Evolutionary conservation across 2,797 vertebrate genomes (phyloP), one percentile per base, ranked within the genome.

Genomic region (Aulostomus chinensis): DNA sequence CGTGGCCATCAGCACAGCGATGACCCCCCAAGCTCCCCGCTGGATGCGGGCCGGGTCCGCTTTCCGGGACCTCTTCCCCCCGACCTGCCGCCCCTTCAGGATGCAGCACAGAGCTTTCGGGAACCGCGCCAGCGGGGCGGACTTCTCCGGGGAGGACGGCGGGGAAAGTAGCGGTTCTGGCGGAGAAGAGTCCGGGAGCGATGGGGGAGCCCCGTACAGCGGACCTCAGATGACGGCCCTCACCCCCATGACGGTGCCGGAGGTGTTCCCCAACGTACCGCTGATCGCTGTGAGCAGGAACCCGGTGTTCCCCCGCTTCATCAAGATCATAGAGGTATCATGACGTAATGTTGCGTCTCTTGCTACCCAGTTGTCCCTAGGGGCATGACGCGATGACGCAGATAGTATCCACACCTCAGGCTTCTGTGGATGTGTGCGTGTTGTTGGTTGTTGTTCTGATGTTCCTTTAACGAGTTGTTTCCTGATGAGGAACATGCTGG

Each of bases 321-420:
- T 99, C 74, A 99, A 99, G 86, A 98, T 99, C 42, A 92, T 99
- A 33, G 96, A 99, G 96, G 96, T 98, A 88, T 66, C 13, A 1
- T 34, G 54, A 57, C 16, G 45, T 30, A 40, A 65, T 6, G 7
- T 28, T 21, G 1, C 48, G 11, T 13, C 5, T 9, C 6, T 6
- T n/a, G n/a, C n/a, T n/a, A n/a, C n/a, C n/a, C n/a, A n/a, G n/a
- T n/a, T n/a, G n/a, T n/a, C n/a, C n/a, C n/a, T n/a, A n/a, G n/a
- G n/a, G n/a, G n/a, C n/a, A n/a, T n/a, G n/a, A n/a, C n/a, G n/a
- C n/a, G n/a, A n/a, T n/a, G n/a, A n/a, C n/a, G n/a, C n/a, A n/a
- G n/a, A n/a, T n/a, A n/a, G n/a, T n/a, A n/a, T n/a, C n/a, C n/a
- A n/a, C n/a, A n/a, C n/a, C n/a, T n/a, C n/a, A n/a, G n/a, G n/a